Percentiles rank a stretch among this genome's conserved stretches.
phyloP scores from a whole-genome alignment of 2,888 invertebrate genomes.

The Auanema sp. region DNA sequence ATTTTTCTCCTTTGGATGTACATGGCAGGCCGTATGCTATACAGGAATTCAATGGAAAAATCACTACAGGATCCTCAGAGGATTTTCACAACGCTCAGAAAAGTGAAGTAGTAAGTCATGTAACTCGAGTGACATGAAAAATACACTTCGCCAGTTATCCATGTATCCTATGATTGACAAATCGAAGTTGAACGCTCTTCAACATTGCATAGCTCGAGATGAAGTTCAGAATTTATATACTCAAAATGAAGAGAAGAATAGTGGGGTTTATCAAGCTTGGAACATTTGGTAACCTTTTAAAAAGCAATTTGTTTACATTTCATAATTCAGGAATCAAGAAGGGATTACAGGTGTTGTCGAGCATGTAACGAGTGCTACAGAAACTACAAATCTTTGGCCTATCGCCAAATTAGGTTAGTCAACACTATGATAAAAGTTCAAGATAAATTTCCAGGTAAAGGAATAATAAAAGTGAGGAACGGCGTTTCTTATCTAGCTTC shows the following conservation, averaged over 20 bases:
- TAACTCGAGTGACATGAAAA: background rate
- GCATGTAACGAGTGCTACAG: slow-evolving; percentile 4
- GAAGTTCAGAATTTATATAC: slow-evolving; percentile 13
- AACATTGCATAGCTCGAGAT: slow-evolving; percentile 17
- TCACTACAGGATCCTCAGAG: slow-evolving; percentile 11
- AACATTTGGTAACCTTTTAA: background rate
- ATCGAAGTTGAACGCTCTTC: slow-evolving; percentile 9
- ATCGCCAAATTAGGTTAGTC: slow-evolving; percentile 10
- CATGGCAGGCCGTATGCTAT: slow-evolving; percentile 15
- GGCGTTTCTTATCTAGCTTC: slow-evolving; percentile 12
- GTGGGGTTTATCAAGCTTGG: background rate
- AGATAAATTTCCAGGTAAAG: slow-evolving; percentile 7
- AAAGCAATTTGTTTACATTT: background rate
- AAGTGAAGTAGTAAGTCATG: slow-evolving; percentile 10
- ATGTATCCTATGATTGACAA: slow-evolving; percentile 17
- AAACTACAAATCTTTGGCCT: slow-evolving; percentile 15
- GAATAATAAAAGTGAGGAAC: slow-evolving; percentile 15
- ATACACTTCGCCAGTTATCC: slow-evolving; percentile 6
- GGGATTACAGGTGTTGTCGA: slow-evolving; percentile 13
- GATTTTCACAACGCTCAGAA: slow-evolving; percentile 14
- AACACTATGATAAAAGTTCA: background rate
- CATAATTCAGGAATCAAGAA: slow-evolving; percentile 10
- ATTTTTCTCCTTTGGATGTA: slow-evolving; percentile 15
- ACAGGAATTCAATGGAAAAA: slow-evolving; percentile 15
- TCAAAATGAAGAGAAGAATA: background rate